Percentiles rank a stretch among this genome's conserved stretches.
These are phyloP conservation scores for Lycocorax pyrrhopterus DNA, from an alignment of 2,113 vertebrate genomes.

Conservation along the genomic window DNA sequence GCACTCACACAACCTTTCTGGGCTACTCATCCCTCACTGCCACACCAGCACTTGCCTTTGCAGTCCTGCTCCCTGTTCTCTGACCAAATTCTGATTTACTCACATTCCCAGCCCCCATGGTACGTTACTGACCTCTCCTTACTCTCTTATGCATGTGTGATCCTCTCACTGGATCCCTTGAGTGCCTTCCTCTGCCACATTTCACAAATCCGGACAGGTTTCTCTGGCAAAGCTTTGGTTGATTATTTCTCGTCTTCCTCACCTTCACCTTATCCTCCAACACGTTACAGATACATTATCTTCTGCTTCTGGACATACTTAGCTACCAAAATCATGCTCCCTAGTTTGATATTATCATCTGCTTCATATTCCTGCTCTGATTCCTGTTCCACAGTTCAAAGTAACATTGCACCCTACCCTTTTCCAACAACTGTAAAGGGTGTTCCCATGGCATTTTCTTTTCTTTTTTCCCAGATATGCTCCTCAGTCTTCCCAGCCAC, in stretches of 20 bases:
- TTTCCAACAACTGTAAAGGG: background rate
- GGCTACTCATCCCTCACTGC: background rate
- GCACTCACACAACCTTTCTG: background rate
- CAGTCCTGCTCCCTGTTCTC: background rate
- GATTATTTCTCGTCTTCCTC: background rate
- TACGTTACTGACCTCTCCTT: background rate
- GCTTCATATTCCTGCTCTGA: background rate
- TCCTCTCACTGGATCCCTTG: background rate
- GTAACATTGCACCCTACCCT: background rate
- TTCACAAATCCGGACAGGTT: background rate
- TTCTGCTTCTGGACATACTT: background rate
- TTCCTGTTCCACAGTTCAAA: background rate
- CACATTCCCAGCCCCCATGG: background rate
- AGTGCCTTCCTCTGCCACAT: background rate
- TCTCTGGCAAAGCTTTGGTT: background rate
- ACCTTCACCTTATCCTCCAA: background rate
- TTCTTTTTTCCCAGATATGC: background rate
- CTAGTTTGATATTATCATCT: background rate
- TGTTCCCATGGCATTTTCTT: background rate
- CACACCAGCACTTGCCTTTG: background rate
- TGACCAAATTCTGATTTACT: background rate
- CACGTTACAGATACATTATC: background rate
- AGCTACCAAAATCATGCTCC: background rate
- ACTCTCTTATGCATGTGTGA: background rate
- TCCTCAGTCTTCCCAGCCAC: background rate